Evolutionary conservation across 1,140 invertebrate genomes (phyloP).

Genomic region (Cataglyphis hispanica): DNA sequence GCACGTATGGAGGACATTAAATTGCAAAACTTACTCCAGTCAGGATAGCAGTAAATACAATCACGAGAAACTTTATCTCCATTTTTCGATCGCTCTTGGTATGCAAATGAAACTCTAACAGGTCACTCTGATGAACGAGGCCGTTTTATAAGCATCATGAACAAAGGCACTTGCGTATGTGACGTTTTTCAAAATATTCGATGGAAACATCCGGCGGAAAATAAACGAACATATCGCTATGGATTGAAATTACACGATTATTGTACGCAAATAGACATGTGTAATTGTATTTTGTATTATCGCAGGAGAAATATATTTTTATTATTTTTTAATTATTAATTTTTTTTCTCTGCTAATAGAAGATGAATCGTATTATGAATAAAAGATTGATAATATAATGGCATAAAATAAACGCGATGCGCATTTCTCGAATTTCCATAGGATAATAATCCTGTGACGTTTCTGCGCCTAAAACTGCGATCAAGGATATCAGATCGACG

Average conservation of each 20-base stretch:
- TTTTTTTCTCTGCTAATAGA: no score
- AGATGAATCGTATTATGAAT: not conserved
- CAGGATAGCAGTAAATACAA: not conserved
- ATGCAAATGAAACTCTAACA: not conserved
- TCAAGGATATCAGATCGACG: not conserved
- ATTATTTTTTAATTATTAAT: not conserved
- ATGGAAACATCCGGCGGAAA: constrained; percentile 57
- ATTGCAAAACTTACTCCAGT: constrained; percentile 28
- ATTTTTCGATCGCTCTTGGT: not conserved
- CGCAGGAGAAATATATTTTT: not conserved
- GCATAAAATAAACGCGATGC: not conserved
- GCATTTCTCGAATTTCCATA: not conserved
- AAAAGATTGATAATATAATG: not conserved
- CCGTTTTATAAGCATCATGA: constrained; percentile 62
- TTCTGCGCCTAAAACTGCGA: not conserved
- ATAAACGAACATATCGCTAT: not conserved
- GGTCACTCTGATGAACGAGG: not conserved
- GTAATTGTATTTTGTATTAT: not conserved
- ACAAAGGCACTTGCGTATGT: constrained; percentile 17
- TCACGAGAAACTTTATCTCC: constrained; percentile 16
- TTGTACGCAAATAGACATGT: not conserved
- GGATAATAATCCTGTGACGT: not conserved
- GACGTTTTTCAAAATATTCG: constrained; percentile 64
- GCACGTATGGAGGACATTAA: not conserved
- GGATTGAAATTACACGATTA: not conserved